Base-by-base conservation (phyloP, 2,113 vertebrate genomes). In the Vicugna pacos region DNA sequence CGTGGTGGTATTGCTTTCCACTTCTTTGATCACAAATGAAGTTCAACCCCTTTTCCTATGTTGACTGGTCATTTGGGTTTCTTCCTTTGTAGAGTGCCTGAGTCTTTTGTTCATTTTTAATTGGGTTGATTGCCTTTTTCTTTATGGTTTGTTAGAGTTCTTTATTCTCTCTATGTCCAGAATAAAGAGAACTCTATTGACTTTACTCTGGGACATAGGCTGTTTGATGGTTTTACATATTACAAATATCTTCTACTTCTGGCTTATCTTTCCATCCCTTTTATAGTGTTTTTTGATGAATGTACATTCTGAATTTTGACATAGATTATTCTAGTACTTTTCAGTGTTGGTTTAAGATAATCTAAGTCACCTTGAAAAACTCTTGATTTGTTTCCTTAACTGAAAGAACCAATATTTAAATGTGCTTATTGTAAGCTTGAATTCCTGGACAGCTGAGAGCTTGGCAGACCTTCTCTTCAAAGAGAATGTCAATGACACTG, bases 401-500 rank as follows among this genome's bases (percentile, higher is more conserved):
- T 38, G 67, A 70, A 95, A 83, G 75, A 89, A 20, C 9, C 13
- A 32, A 17, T 20, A 32, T 46, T 24, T 92, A 95, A 91, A 70
- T 52, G 52, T 85, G 52, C 58, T 95, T 76, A 28, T 16, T 38
- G 46, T 70, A 48, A 82, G 60, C 30, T 69, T 28, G 30, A 72
- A 62, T 91, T 60, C 15, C 52, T 82, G 84, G 38, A 42, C 48
- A 35, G 56, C 73, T 32, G 60, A 52, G 60, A 87, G 42, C 50
- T 70, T 84, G 89, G 62, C 82, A 89, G 82, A 50, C 56, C 48
- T 96, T 84, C 64, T 65, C 56, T 76, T 86, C 50, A 42, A n/a
- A 89, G 28, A 79, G 64, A 92, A 42, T 46, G 75, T 87, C 72
- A 50, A 1, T 54, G 89, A 42, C 69, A 52, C 8, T 58, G 14